Conservation (phyloP, 2,888 invertebrate species). For the Coelinius sp. region DNA sequence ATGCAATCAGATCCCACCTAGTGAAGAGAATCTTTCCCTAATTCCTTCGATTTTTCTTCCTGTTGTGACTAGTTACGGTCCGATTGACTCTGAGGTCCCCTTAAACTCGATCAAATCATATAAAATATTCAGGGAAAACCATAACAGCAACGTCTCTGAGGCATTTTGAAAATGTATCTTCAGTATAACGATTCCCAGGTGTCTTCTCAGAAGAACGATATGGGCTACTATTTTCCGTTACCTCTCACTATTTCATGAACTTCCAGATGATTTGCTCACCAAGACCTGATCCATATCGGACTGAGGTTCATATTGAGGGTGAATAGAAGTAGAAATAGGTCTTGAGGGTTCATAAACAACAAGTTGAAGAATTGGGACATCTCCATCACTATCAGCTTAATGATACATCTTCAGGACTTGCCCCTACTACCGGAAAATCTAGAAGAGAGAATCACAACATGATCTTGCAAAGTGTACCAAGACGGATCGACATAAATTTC, state of each 20-base stretch:
- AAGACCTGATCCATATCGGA: background rate
- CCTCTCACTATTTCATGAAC: background rate
- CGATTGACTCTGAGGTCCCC: too few relatives aligned
- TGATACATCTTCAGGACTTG: background rate
- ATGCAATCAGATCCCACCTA: too few relatives aligned
- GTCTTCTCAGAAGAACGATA: background rate
- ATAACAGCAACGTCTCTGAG: background rate
- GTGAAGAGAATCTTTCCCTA: too few relatives aligned
- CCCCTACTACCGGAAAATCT: background rate
- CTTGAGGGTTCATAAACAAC: background rate
- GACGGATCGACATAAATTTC: slow-evolving; percentile 45
- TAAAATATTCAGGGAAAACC: background rate
- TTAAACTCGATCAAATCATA: too few relatives aligned
- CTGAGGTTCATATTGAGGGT: background rate
- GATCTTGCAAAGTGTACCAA: slow-evolving; percentile 52
- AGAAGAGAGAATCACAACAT: slow-evolving; percentile 32
- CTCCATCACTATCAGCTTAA: too few relatives aligned
- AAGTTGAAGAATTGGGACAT: too few relatives aligned
- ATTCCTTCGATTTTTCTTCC: too few relatives aligned
- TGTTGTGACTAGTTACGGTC: too few relatives aligned
- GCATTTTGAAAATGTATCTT: slow-evolving; percentile 1
- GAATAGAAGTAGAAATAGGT: background rate
- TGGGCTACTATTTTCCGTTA: background rate
- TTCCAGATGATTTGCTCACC: background rate
- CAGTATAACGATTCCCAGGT: slow-evolving; percentile 17